Percentiles rank a stretch among this genome's conserved stretches.
Evolutionary conservation across 2,113 vertebrate genomes (phyloP).

Genomic region (Machaerirhynchus nigripectus): DNA sequence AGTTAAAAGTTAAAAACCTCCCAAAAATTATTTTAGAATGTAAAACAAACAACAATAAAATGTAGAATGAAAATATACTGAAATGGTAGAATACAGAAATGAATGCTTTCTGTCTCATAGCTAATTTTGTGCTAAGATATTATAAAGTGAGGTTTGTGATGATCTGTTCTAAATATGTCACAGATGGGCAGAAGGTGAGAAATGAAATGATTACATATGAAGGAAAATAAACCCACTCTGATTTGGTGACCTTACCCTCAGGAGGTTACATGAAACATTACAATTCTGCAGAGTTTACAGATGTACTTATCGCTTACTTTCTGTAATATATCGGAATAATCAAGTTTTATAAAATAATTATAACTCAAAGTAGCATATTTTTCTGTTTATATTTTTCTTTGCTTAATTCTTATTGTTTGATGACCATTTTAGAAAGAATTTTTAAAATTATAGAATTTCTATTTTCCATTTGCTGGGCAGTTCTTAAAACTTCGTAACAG

Average conservation of each 20-base stretch:
- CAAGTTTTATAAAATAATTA: not conserved
- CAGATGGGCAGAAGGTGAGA: not conserved
- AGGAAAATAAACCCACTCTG: not conserved
- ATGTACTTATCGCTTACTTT: not conserved
- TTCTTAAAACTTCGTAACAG: not conserved
- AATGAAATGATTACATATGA: not conserved
- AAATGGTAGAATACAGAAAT: not conserved
- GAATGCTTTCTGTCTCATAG: not conserved
- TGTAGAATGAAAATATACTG: not conserved
- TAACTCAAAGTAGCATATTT: not conserved
- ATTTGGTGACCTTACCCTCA: not conserved
- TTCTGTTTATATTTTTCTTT: not conserved
- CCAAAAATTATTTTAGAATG: not conserved
- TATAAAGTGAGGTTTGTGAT: not conserved
- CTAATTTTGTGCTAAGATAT: not conserved
- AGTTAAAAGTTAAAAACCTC: not conserved
- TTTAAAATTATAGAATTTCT: not conserved
- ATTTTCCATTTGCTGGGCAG: not conserved
- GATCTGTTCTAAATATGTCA: not conserved
- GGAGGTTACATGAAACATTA: not conserved
- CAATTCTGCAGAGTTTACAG: not conserved
- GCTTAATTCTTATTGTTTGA: not conserved
- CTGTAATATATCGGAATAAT: not conserved
- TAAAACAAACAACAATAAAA: not conserved
- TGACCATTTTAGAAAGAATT: not conserved